Percentiles rank a stretch among this genome's conserved stretches.
These are phyloP conservation scores for Latheticus oryzae DNA, from an alignment of 2,888 invertebrate species.

Conservation along the genomic window DNA sequence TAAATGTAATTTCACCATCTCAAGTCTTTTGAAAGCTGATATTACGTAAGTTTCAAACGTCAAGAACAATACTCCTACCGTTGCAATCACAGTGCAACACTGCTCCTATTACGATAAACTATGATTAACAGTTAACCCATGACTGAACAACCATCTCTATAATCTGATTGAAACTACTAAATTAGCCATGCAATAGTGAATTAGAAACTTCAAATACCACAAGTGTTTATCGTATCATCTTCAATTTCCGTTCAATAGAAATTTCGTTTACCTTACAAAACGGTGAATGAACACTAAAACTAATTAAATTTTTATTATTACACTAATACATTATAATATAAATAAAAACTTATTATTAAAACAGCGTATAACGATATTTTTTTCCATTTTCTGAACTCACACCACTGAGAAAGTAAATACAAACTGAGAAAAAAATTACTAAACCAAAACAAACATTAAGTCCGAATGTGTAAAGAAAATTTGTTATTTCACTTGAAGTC, in stretches of 20 bases:
- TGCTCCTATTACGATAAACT: too few relatives aligned
- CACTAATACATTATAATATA: slow-evolving; percentile 4
- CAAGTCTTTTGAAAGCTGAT: too few relatives aligned
- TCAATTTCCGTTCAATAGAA: too few relatives aligned
- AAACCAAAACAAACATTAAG: slow-evolving; percentile 34
- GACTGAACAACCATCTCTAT: neutral
- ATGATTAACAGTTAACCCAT: neutral
- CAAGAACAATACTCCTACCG: too few relatives aligned
- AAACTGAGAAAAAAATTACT: slow-evolving; percentile 32
- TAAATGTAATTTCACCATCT: too few relatives aligned
- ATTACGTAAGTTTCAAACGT: too few relatives aligned
- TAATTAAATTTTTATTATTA: slow-evolving; percentile 1
- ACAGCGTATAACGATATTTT: slow-evolving; percentile 20
- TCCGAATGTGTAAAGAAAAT: slow-evolving; percentile 25
- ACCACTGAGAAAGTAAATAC: slow-evolving; percentile 24
- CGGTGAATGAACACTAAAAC: too few relatives aligned
- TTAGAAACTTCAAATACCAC: neutral
- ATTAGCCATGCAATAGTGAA: neutral
- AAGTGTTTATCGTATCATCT: too few relatives aligned
- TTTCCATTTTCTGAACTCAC: slow-evolving; percentile 18
- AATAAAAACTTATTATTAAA: slow-evolving; percentile 18
- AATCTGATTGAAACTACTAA: neutral
- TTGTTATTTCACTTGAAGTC: slow-evolving; percentile 8
- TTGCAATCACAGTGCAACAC: too few relatives aligned
- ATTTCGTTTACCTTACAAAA: too few relatives aligned